A percentile compares a stretch with the other conserved stretches of the same genome.
Evolutionary conservation across 2,888 invertebrate species (phyloP).

Genomic region (Syritta pipiens): DNA sequence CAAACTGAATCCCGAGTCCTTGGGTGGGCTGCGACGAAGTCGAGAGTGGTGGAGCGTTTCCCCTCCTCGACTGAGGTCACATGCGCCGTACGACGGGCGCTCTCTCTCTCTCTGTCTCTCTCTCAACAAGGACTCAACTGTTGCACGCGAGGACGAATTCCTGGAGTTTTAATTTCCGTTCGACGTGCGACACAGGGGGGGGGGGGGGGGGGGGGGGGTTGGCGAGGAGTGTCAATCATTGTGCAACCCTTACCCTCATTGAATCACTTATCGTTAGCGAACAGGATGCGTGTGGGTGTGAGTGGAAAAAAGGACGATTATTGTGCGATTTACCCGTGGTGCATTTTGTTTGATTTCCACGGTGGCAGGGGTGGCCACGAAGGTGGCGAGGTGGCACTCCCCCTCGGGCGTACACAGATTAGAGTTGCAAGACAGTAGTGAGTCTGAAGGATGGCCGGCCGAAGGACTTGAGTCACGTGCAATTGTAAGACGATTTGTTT

Average conservation of each 20-base stretch:
- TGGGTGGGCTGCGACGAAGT: slow-evolving; percentile 33
- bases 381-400: too few relatives aligned
- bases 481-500: slow-evolving; percentile 68
- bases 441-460: slow-evolving; percentile 28
- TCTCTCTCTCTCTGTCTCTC: slow-evolving; percentile 31
- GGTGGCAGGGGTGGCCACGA: too few relatives aligned
- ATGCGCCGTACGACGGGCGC: slow-evolving; percentile 51
- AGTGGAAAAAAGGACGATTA: slow-evolving; percentile 59
- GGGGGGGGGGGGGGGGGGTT: slow-evolving; percentile 28
- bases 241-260: slow-evolving; percentile 51
- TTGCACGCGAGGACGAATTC: slow-evolving; percentile 61
- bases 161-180: slow-evolving; percentile 68
- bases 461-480: slow-evolving; percentile 61
- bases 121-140: slow-evolving; percentile 57
- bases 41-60: slow-evolving; percentile 13
- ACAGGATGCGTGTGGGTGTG: slow-evolving; percentile 47
- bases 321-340: slow-evolving; percentile 69
- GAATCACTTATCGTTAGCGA: slow-evolving; percentile 58
- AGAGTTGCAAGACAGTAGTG: slow-evolving; percentile 39
- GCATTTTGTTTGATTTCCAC: slow-evolving; percentile 62
- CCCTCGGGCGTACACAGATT: slow-evolving; percentile 31
- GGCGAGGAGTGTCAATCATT: slow-evolving; percentile 67
- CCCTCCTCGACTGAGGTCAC: slow-evolving; percentile 58
- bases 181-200: too few relatives aligned
- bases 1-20: slow-evolving; percentile 61